phyloP scores from a whole-genome alignment of 2,888 invertebrate species.

The Leucozona laternaria region DNA sequence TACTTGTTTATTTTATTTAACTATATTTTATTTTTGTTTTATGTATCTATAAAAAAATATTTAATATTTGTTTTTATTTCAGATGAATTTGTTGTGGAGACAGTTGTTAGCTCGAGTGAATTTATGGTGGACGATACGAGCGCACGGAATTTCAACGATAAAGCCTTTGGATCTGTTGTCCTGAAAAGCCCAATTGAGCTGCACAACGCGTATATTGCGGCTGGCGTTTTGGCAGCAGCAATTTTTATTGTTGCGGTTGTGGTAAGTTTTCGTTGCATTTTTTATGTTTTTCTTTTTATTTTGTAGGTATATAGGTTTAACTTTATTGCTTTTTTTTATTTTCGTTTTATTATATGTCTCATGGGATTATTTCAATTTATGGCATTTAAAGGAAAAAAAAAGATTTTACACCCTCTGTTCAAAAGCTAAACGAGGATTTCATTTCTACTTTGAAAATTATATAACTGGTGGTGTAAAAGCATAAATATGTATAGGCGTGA shows the following conservation, averaged over 20 bases:
- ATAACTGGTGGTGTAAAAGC: not conserved
- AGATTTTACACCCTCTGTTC: not conserved
- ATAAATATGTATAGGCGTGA: not conserved
- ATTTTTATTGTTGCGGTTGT: conserved; percentile 90
- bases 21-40: conserved; percentile 11
- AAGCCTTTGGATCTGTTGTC: conserved; percentile 83
- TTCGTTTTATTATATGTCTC: conserved; percentile 28
- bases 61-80: conserved; percentile 77
- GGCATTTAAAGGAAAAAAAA: conserved; percentile 23
- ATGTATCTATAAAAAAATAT: not conserved
- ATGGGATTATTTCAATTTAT: conserved; percentile 62
- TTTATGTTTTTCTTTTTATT: not conserved
- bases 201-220: conserved; percentile 92
- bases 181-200: conserved; percentile 86
- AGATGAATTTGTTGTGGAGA: conserved; percentile 90
- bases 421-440: not conserved
- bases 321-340: conserved; percentile 38
- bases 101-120: conserved; percentile 85
- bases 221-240: conserved; percentile 90
- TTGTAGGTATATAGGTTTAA: not conserved
- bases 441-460: not conserved
- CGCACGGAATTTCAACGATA: conserved; percentile 83
- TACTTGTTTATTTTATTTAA: not conserved
- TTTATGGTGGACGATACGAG: conserved; percentile 84
- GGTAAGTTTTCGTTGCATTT: conserved; percentile 84